Percentiles rank a stretch among this genome's conserved stretches.
phyloP scores from a whole-genome alignment of 2,888 invertebrate species.

The Apamea sordens region DNA sequence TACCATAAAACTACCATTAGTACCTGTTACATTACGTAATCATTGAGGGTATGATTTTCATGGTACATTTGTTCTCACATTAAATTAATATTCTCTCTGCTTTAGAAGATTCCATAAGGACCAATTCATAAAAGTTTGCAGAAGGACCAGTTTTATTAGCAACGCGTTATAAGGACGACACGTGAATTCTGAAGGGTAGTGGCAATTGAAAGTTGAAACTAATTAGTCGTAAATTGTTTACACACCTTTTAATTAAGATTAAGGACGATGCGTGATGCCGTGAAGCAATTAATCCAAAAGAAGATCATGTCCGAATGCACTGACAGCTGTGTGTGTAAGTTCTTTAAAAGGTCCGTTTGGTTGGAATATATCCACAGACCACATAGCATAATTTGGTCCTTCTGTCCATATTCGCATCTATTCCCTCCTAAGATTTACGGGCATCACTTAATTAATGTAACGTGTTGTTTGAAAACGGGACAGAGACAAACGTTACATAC shows the following conservation, averaged over 20 bases:
- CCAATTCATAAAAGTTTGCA: constrained; percentile 11
- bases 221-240: constrained; percentile 19
- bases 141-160: constrained; percentile 28
- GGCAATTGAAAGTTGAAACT: constrained; percentile 4
- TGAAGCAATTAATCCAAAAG: background rate
- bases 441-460: constrained; percentile 64
- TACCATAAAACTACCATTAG: constrained; percentile 53
- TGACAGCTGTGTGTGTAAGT: background rate
- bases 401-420: constrained; percentile 18
- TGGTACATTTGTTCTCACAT: constrained; percentile 53
- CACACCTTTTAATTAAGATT: constrained; percentile 32
- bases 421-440: constrained; percentile 54
- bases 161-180: background rate
- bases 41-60: constrained; percentile 45
- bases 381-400: constrained; percentile 32
- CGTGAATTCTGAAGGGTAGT: background rate
- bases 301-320: background rate
- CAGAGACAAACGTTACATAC: constrained; percentile 75
- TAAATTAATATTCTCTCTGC: constrained; percentile 37
- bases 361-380: background rate
- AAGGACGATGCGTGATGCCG: constrained; percentile 6
- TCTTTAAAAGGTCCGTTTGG: background rate
- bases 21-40: constrained; percentile 49
- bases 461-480: constrained; percentile 66
- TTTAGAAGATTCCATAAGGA: constrained; percentile 3